Evolutionary conservation across 1,140 invertebrate species (phyloP).

Genomic region (Conus ventricosus): DNA sequence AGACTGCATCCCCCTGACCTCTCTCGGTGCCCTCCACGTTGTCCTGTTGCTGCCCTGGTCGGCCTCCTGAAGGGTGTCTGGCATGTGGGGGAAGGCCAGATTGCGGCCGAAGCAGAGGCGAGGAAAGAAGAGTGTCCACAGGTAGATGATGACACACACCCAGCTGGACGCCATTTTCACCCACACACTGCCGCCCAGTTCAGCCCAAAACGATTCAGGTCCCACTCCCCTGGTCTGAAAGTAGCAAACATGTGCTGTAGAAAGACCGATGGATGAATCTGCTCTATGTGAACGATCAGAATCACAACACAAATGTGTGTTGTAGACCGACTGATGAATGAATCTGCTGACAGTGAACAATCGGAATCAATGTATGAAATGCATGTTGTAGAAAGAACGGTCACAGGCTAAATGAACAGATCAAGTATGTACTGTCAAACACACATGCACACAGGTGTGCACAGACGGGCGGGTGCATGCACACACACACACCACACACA

Average conservation of each 20-base stretch:
- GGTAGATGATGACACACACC: slow-evolving; percentile 92
- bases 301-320: no score
- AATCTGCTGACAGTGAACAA: no score
- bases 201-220: slow-evolving; percentile 68
- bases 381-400: no score
- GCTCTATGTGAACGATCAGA: no score
- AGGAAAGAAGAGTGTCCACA: slow-evolving; percentile 87
- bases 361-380: no score
- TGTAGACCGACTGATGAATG: no score
- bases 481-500: no score
- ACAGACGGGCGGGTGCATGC: no score
- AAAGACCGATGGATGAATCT: no score
- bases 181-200: slow-evolving; percentile 92
- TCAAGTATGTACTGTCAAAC: no score
- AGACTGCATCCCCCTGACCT: slow-evolving; percentile 24
- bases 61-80: slow-evolving; percentile 1
- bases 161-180: slow-evolving; percentile 98
- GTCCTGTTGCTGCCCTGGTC: slow-evolving; percentile 25
- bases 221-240: slow-evolving; percentile 64
- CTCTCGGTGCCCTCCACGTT: slow-evolving; percentile 40
- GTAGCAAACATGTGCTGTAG: not conserved
- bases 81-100: slow-evolving; percentile 77
- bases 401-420: no score
- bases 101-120: slow-evolving; percentile 90
- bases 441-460: no score